Evolutionary conservation across 2,888 invertebrate species (phyloP).

Genomic region (Sympetrum striolatum): DNA sequence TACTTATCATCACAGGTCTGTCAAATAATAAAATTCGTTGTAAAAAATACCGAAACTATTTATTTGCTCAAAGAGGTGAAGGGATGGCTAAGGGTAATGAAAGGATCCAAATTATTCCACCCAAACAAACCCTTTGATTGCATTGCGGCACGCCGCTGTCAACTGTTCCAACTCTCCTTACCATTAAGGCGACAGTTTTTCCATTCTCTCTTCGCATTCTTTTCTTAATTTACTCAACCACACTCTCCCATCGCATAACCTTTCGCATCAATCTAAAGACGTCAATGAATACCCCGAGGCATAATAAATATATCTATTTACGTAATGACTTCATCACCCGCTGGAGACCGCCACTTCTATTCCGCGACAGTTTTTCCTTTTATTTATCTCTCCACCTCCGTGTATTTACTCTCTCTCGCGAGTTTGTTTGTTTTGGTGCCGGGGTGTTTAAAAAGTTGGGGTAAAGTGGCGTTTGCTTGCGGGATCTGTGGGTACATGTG

Average conservation of each 20-base stretch:
- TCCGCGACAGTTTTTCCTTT: background rate
- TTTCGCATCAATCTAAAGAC: background rate
- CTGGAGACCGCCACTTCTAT: background rate
- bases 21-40: no score
- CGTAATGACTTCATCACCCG: background rate
- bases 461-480: conserved; percentile 17
- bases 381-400: background rate
- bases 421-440: conserved; percentile 42
- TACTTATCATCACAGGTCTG: no score
- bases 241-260: background rate
- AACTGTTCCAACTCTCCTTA: background rate
- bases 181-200: background rate
- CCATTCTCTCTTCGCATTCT: conserved; percentile 27
- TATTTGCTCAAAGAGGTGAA: background rate
- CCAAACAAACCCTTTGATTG: background rate
- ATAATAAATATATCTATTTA: background rate
- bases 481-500: background rate
- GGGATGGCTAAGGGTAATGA: background rate
- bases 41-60: no score
- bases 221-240: conserved; percentile 5
- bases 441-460: background rate
- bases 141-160: background rate
- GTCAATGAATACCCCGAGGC: background rate
- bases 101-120: background rate
- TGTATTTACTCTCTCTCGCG: background rate